phyloP scores from a whole-genome alignment of 2,888 invertebrate genomes.

The Bugula neritina region DNA sequence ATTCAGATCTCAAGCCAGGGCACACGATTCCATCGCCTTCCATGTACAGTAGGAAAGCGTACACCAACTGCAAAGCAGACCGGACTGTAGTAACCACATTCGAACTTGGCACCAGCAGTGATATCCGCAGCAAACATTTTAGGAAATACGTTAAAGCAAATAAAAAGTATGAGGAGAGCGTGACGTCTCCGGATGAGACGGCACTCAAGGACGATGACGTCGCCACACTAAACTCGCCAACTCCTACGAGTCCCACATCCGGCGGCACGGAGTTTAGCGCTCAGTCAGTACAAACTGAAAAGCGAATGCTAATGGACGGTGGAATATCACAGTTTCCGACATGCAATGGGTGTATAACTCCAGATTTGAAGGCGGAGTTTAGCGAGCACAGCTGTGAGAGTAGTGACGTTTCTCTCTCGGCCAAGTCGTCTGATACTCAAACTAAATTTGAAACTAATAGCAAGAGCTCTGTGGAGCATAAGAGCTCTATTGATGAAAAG shows the following conservation, averaged over 20 bases:
- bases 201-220: neutral
- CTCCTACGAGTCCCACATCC: neutral
- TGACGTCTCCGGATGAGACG: neutral
- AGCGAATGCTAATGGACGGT: slow-evolving; percentile 1
- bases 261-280: slow-evolving; percentile 5
- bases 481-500: neutral
- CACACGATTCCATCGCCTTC: slow-evolving; percentile 10
- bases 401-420: neutral
- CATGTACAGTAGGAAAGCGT: slow-evolving; percentile 8
- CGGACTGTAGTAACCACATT: neutral
- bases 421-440: neutral
- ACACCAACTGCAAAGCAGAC: neutral
- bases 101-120: neutral
- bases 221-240: neutral
- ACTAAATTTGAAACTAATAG: neutral
- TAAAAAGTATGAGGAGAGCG: neutral
- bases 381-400: neutral
- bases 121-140: slow-evolving; percentile 1
- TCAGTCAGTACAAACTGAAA: neutral
- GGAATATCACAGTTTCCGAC: neutral
- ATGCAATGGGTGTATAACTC: neutral
- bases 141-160: neutral
- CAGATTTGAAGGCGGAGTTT: neutral
- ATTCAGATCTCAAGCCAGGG: neutral
- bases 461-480: neutral